phyloP scores from a whole-genome alignment of 30 jellyfish, hydroid and myxozoan species.

The Hydra vulgaris region DNA sequence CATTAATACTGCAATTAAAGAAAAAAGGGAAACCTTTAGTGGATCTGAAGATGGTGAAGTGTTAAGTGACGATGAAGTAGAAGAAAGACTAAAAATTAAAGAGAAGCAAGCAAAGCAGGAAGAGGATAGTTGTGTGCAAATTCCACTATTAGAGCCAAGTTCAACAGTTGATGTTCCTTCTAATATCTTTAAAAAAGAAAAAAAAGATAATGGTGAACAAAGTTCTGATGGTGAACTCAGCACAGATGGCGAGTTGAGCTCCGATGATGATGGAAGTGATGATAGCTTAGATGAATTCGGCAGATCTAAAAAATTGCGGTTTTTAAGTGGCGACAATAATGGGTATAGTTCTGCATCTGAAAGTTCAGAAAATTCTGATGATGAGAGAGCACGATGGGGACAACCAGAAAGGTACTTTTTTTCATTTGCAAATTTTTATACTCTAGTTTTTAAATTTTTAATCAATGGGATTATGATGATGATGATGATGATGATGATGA shows the following conservation, averaged over 20 bases:
- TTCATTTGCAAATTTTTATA: neutral
- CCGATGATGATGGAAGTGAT: constrained; percentile 28
- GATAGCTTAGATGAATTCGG: constrained; percentile 26
- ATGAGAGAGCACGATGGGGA: constrained; percentile 25
- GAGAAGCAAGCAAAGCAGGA: constrained; percentile 26
- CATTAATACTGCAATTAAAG: neutral
- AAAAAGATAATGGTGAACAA: constrained; percentile 3
- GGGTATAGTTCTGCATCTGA: constrained; percentile 31
- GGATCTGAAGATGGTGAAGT: constrained; percentile 45
- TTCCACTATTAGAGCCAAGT: neutral
- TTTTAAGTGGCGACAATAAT: constrained; percentile 16
- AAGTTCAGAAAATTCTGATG: constrained; percentile 23
- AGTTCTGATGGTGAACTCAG: constrained; percentile 38
- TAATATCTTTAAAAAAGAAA: neutral
- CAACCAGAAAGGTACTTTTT: constrained; percentile 10
- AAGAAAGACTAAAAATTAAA: constrained; percentile 7
- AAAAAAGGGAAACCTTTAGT: constrained; percentile 1
- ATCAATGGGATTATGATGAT: neutral
- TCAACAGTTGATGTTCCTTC: neutral
- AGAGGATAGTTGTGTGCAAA: neutral
- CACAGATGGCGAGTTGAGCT: constrained; percentile 45
- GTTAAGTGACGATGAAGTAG: constrained; percentile 29
- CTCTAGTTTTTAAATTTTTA: neutral
- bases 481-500: neutral
- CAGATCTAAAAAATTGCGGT: constrained; percentile 19